Conservation (phyloP, 2,888 invertebrate species). For the Hecatera dysodea region DNA sequence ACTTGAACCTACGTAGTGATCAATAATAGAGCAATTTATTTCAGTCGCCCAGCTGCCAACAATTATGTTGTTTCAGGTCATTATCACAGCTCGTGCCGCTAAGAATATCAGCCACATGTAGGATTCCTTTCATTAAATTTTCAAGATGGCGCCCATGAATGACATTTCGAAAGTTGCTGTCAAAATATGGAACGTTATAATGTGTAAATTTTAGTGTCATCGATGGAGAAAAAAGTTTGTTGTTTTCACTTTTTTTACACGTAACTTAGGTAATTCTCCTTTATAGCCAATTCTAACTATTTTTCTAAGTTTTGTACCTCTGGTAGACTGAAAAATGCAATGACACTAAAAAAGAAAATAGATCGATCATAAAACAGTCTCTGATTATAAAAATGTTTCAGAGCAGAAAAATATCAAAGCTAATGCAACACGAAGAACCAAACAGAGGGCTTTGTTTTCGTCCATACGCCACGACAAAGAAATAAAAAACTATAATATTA, state of each 20-base stretch:
- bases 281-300: too few relatives aligned
- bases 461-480: background rate
- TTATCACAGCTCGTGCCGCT: slow-evolving; percentile 3
- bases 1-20: slow-evolving; percentile 26
- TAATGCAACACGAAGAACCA: background rate
- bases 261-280: too few relatives aligned
- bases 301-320: too few relatives aligned
- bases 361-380: too few relatives aligned
- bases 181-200: slow-evolving; percentile 8
- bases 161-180: slow-evolving; percentile 32
- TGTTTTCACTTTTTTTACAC: too few relatives aligned
- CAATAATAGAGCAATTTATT: slow-evolving; percentile 40
- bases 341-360: too few relatives aligned
- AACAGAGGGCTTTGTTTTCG: background rate
- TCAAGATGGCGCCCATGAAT: slow-evolving; percentile 24
- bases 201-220: background rate
- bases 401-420: too few relatives aligned
- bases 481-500: slow-evolving; percentile 33
- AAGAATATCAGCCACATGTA: slow-evolving; percentile 16
- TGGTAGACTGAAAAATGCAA: too few relatives aligned
- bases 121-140: slow-evolving; percentile 8
- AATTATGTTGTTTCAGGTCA: slow-evolving; percentile 7
- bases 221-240: slow-evolving; percentile 11
- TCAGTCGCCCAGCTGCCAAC: slow-evolving; percentile 30
- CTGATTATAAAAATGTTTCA: too few relatives aligned